These are phyloP conservation scores for Orycteropus afer DNA, from an alignment of 2,113 vertebrate species.

Conservation along the genomic window DNA sequence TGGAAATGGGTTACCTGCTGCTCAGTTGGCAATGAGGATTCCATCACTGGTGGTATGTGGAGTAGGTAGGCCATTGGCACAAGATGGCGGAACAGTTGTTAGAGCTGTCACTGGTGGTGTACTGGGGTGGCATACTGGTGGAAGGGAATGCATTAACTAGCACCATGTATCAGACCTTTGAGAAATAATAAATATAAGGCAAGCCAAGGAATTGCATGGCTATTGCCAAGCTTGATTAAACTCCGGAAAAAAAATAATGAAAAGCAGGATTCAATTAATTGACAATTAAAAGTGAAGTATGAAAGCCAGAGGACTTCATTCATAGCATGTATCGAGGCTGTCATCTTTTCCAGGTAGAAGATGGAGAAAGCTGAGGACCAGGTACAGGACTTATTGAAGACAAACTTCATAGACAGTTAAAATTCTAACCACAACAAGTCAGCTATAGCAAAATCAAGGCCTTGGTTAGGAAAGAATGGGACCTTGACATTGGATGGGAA, in stretches of 20 bases:
- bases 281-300: constrained; percentile 14
- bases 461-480: constrained; percentile 39
- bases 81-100: constrained; percentile 25
- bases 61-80: constrained; percentile 1
- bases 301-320: constrained; percentile 16
- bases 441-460: not conserved
- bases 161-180: not conserved
- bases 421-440: constrained; percentile 39
- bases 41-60: constrained; percentile 43
- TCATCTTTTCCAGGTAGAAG: constrained; percentile 17
- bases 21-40: constrained; percentile 11
- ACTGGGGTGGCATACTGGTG: not conserved
- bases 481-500: not conserved
- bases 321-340: not conserved
- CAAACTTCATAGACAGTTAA: constrained; percentile 39
- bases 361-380: constrained; percentile 12
- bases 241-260: constrained; percentile 3
- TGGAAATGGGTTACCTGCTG: constrained; percentile 11
- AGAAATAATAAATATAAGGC: constrained; percentile 52
- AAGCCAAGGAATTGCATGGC: not conserved
- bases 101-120: not conserved
- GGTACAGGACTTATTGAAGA: not conserved
- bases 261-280: constrained; percentile 35
- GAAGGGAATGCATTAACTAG: constrained; percentile 14
- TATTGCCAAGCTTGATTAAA: not conserved